Evolutionary conservation across 2,888 invertebrate genomes (phyloP).

Genomic region (Pyrgus malvae): DNA sequence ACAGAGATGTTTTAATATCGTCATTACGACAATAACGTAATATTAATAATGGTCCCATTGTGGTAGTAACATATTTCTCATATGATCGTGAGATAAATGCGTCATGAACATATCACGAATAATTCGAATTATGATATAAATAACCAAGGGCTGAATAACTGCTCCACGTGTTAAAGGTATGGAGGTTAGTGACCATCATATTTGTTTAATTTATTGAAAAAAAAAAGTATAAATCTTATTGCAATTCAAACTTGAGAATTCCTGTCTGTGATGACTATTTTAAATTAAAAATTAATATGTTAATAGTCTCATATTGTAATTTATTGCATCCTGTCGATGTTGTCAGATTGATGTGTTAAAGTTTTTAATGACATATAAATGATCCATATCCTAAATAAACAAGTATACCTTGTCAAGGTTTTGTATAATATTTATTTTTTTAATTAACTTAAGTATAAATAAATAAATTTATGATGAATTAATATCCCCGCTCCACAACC

Average conservation of each 20-base stretch:
- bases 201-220: no score
- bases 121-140: conserved; percentile 32
- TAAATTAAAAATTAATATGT: conserved; percentile 6
- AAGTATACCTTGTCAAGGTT: conserved; percentile 12
- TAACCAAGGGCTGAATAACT: conserved; percentile 24
- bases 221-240: background rate
- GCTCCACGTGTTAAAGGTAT: conserved; percentile 10
- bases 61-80: conserved; percentile 46
- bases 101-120: conserved; percentile 32
- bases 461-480: background rate
- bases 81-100: conserved; percentile 36
- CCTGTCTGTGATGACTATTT: conserved; percentile 10
- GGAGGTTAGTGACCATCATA: background rate
- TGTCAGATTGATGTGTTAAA: conserved; percentile 12
- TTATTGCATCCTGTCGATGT: conserved; percentile 21
- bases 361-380: conserved; percentile 15
- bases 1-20: conserved; percentile 20
- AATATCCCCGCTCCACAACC: background rate
- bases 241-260: conserved; percentile 6
- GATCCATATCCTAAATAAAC: conserved; percentile 21
- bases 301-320: conserved; percentile 9
- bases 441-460: background rate
- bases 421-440: background rate
- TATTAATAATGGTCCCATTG: conserved; percentile 10
- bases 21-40: conserved; percentile 20